These are phyloP conservation scores for Monochamus saltuarius DNA, from an alignment of 1,140 invertebrate genomes.

Conservation along the genomic window DNA sequence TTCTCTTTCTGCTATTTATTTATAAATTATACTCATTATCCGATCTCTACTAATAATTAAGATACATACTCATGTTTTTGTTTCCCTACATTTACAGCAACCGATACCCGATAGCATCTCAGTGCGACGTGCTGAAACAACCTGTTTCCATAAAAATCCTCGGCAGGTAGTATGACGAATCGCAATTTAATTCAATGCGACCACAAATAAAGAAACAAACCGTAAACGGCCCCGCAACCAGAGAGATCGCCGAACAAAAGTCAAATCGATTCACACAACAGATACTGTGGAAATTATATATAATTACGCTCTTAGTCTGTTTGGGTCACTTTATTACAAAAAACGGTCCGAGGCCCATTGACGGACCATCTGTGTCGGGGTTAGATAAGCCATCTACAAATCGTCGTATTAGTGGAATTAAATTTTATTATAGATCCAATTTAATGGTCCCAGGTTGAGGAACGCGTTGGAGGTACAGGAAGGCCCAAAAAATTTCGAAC, in stretches of 20 bases:
- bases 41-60: no score
- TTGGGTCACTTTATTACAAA: constrained; percentile 22
- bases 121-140: no score
- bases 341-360: constrained; percentile 11
- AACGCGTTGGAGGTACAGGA: constrained; percentile 2
- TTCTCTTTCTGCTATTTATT: no score
- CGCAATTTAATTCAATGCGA: no score
- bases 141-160: no score
- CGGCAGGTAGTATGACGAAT: no score
- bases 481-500: constrained; percentile 1
- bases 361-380: constrained; percentile 19
- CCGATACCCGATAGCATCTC: no score
- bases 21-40: no score
- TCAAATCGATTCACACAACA: constrained; percentile 9
- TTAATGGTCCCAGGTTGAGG: constrained; percentile 1
- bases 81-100: no score
- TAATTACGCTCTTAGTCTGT: constrained; percentile 27
- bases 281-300: constrained; percentile 25
- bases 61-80: no score
- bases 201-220: no score
- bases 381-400: constrained; percentile 28
- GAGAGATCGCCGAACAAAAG: background rate
- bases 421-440: constrained; percentile 18
- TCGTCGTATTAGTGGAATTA: constrained; percentile 30
- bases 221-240: background rate